Conservation (phyloP, 1,140 invertebrate species). For the Zaprionus camerounensis region DNA sequence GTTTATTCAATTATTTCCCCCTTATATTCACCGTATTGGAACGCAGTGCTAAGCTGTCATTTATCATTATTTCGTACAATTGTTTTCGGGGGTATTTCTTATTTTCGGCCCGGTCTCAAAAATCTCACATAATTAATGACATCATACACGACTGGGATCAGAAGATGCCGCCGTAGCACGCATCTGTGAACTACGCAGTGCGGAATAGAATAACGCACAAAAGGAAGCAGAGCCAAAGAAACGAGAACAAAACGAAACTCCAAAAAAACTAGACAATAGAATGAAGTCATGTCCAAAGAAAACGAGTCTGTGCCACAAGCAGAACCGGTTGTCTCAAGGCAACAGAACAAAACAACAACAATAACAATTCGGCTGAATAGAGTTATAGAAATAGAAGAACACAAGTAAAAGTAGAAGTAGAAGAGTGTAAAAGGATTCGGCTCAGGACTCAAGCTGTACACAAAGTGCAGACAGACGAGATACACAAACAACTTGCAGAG, state of each 20-base stretch:
- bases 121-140: slow-evolving; percentile 36
- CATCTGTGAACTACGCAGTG: slow-evolving; percentile 40
- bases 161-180: slow-evolving; percentile 17
- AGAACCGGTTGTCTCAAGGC: slow-evolving; percentile 26
- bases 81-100: background rate
- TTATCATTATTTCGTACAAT: background rate
- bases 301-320: slow-evolving; percentile 21
- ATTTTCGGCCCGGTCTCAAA: background rate
- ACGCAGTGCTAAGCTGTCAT: too few relatives aligned
- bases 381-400: background rate
- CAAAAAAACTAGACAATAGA: slow-evolving; percentile 14
- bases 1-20: too few relatives aligned
- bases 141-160: slow-evolving; percentile 33
- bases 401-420: background rate
- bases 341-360: slow-evolving; percentile 10
- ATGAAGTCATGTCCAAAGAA: slow-evolving; percentile 59
- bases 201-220: background rate
- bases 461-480: background rate
- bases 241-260: slow-evolving; percentile 5
- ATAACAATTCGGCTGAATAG: background rate
- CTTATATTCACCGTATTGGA: too few relatives aligned
- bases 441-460: background rate
- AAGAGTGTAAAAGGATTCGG: background rate
- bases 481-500: background rate
- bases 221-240: slow-evolving; percentile 15